A percentile compares a stretch with the other conserved stretches of the same genome.
phyloP scores from a whole-genome alignment of 2,797 vertebrate species.

The Hypotaenidia philippensis region DNA sequence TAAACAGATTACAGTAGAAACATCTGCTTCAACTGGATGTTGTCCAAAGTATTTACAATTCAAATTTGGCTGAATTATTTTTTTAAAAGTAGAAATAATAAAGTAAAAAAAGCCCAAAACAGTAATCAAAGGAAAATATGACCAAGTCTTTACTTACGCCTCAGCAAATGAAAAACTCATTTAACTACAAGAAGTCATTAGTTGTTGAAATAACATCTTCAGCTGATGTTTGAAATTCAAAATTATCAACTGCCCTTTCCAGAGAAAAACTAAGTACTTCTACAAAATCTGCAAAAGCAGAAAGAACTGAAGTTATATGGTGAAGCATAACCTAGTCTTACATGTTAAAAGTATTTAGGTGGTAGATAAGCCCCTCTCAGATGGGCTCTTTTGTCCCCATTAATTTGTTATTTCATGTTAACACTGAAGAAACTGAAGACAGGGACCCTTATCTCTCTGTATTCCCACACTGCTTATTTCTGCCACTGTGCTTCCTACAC shows the following conservation, averaged over 20 bases:
- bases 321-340: background rate
- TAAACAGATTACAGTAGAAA: conserved; percentile 53
- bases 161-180: background rate
- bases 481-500: background rate
- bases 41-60: conserved; percentile 54
- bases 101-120: background rate
- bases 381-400: background rate
- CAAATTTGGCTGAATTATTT: conserved; percentile 6
- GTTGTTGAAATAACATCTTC: background rate
- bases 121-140: background rate
- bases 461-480: background rate
- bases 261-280: background rate
- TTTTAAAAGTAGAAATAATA: background rate
- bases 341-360: background rate
- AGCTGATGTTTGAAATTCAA: background rate
- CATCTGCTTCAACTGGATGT: conserved; percentile 48
- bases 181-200: background rate
- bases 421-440: background rate
- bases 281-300: background rate
- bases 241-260: background rate
- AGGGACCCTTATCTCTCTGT: background rate
- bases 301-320: background rate
- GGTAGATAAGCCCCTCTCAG: background rate
- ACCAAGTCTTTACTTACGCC: background rate
- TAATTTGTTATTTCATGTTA: background rate